Percentiles rank a stretch among this genome's conserved stretches.
These are phyloP conservation scores for Ferdinandea cuprea DNA, from an alignment of 2,888 invertebrate species.

Conservation along the genomic window DNA sequence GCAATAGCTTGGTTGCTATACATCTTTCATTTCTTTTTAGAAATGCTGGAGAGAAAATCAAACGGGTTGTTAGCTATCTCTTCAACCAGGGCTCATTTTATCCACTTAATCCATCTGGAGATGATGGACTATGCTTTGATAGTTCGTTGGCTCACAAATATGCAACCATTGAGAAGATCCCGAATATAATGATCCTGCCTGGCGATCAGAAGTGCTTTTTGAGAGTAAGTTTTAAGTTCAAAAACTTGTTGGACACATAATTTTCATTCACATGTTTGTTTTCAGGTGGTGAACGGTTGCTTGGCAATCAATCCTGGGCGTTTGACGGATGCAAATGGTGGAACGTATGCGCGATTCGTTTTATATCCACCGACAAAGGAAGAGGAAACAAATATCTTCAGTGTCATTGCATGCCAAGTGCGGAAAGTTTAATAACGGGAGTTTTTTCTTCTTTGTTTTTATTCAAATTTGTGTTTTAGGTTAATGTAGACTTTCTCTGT, in stretches of 20 bases:
- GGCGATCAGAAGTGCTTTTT: conserved; percentile 93
- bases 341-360: conserved; percentile 89
- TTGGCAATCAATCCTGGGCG: conserved; percentile 94
- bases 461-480: conserved; percentile 6
- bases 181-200: conserved; percentile 92
- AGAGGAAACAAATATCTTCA: conserved; percentile 79
- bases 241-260: background rate
- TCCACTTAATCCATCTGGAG: conserved; percentile 90
- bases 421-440: conserved; percentile 82
- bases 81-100: conserved; percentile 91
- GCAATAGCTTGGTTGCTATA: no score
- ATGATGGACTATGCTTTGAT: conserved; percentile 87
- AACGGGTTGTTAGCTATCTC: conserved; percentile 89
- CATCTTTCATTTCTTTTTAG: conserved; percentile 77
- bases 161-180: conserved; percentile 88
- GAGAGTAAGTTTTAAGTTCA: conserved; percentile 85
- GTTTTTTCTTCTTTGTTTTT: conserved; percentile 2
- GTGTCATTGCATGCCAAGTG: conserved; percentile 84
- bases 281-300: conserved; percentile 90
- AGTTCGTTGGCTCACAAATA: conserved; percentile 88
- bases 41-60: conserved; percentile 87
- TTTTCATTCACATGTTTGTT: conserved; percentile 75
- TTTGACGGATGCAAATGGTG: conserved; percentile 90
- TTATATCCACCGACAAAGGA: conserved; percentile 83
- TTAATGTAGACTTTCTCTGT: conserved; percentile 12